Conservation (phyloP, 2,113 vertebrate species). For the Phalacrocorax brasilianus region DNA sequence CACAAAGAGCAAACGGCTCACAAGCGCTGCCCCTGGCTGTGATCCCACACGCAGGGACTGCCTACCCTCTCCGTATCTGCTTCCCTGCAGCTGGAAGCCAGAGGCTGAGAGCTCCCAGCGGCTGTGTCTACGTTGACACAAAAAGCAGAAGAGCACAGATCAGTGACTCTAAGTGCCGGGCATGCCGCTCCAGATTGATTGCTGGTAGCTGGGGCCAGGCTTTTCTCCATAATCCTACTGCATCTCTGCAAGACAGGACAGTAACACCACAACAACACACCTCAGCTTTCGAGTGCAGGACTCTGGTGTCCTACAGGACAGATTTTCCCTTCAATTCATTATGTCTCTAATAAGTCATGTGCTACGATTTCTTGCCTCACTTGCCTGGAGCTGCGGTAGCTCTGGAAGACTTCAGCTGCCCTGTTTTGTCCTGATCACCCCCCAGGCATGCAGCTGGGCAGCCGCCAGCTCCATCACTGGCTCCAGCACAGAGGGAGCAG, state of each 20-base stretch:
- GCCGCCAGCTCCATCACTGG: background rate
- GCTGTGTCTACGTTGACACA: background rate
- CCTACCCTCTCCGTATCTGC: fast-evolving
- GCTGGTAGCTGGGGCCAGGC: background rate
- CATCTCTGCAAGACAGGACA: background rate
- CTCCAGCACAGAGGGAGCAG: background rate
- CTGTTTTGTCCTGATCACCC: fast-evolving
- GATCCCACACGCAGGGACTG: background rate
- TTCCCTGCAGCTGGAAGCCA: background rate
- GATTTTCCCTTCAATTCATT: background rate
- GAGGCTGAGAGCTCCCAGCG: background rate
- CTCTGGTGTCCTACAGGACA: background rate
- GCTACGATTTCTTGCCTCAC: background rate
- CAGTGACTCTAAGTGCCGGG: background rate
- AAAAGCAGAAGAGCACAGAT: background rate
- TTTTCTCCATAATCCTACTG: background rate
- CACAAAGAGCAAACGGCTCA: background rate
- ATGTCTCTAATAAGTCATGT: background rate
- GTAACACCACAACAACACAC: background rate
- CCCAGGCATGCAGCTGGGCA: background rate
- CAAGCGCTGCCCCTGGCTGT: background rate
- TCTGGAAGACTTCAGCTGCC: background rate
- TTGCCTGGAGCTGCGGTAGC: background rate
- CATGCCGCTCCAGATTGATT: background rate
- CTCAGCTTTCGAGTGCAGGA: fast-evolving